phyloP scores from a whole-genome alignment of 2,888 invertebrate species.

The Lochmaea capreae region DNA sequence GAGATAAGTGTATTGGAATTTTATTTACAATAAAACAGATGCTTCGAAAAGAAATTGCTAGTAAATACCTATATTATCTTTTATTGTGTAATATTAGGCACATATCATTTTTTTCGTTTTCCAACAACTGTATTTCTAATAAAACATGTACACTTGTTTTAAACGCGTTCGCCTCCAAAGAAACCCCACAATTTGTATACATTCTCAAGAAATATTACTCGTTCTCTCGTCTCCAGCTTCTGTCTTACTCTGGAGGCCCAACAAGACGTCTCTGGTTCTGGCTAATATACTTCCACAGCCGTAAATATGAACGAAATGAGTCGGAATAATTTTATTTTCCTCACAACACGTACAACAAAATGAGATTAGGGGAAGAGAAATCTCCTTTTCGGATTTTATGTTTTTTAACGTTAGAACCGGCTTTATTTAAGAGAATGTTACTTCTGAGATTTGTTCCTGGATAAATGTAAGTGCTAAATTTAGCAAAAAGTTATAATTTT shows the following conservation, averaged over 20 bases:
- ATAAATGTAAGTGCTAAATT: constrained; percentile 22
- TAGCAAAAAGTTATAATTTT: background rate
- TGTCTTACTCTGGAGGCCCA: constrained; percentile 18
- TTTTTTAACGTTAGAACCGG: constrained; percentile 32
- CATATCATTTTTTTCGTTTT: background rate
- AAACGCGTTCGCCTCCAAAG: background rate
- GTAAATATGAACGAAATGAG: constrained; percentile 53
- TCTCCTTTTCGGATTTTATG: constrained; percentile 41
- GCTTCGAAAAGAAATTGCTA: too few species aligned
- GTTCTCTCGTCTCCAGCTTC: constrained; percentile 9
- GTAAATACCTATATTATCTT: too few species aligned
- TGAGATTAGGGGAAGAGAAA: constrained; percentile 36
- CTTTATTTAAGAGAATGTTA: constrained; percentile 23
- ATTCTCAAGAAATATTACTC: constrained; percentile 3
- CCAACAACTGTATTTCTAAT: background rate
- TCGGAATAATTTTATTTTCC: constrained; percentile 53
- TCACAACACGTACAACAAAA: constrained; percentile 46
- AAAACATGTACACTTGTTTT: background rate
- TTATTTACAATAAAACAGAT: too few species aligned
- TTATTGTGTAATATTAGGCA: too few species aligned
- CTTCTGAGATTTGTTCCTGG: constrained; percentile 27
- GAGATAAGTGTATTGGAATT: too few species aligned
- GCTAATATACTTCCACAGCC: constrained; percentile 52
- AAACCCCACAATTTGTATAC: constrained; percentile 26
- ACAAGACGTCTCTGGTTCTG: constrained; percentile 46